Evolutionary conservation across 2,113 vertebrate species (phyloP).

Genomic region (Ginglymostoma cirratum): DNA sequence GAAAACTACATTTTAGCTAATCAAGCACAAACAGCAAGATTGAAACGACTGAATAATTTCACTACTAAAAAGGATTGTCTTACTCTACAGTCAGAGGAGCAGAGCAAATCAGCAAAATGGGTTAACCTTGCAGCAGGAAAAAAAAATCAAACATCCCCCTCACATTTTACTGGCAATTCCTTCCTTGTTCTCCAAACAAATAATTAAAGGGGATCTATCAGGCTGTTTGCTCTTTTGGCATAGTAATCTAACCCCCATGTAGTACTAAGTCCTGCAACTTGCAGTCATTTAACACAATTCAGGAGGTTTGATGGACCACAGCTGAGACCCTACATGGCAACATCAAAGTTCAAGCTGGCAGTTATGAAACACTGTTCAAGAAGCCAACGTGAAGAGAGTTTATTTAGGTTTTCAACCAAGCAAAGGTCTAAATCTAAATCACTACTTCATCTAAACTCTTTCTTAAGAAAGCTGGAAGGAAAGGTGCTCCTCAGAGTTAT

Average conservation of each 20-base stretch:
- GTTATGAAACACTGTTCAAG: background rate
- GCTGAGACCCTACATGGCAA: background rate
- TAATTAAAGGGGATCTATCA: background rate
- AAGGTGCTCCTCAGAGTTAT: background rate
- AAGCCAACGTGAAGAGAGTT: background rate
- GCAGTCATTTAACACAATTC: background rate
- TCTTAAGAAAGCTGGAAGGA: conserved; percentile 38
- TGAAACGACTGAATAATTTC: background rate
- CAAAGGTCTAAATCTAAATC: conserved; percentile 40
- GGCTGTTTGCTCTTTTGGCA: background rate
- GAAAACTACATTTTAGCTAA: background rate
- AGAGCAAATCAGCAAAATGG: background rate
- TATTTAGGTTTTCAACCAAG: conserved; percentile 60
- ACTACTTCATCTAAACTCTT: conserved; percentile 41
- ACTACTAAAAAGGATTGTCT: background rate
- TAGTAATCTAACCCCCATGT: background rate
- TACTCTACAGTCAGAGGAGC: no score
- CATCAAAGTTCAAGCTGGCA: background rate
- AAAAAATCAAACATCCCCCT: background rate
- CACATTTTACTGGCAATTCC: background rate
- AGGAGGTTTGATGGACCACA: background rate
- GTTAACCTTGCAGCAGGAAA: background rate
- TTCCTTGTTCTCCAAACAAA: background rate
- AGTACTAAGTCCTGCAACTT: background rate
- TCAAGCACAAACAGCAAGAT: background rate